These are phyloP conservation scores for Cololabis saira DNA, from an alignment of 2,113 vertebrate genomes.

Conservation along the genomic window DNA sequence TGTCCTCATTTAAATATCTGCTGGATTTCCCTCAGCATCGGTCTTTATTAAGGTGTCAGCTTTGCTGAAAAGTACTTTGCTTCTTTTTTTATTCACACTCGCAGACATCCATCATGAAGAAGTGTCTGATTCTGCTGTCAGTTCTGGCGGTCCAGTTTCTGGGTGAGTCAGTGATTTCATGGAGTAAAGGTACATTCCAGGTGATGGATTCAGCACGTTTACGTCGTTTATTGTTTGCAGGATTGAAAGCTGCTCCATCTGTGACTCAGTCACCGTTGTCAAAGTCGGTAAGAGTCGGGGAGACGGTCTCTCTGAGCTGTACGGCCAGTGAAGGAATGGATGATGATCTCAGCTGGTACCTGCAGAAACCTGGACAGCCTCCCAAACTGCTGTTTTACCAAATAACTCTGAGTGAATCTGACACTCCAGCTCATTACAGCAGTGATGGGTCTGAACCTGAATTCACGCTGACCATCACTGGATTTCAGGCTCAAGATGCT, in stretches of 20 bases:
- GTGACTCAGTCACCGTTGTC: constrained; percentile 58
- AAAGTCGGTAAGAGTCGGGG: constrained; percentile 25
- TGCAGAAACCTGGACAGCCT: constrained; percentile 60
- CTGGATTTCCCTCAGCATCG: no score
- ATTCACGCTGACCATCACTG: constrained; percentile 5
- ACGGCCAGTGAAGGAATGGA: accelerated
- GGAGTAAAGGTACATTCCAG: no score
- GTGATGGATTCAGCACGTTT: no score
- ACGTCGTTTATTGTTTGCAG: no score
- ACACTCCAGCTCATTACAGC: background rate
- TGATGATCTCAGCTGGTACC: constrained; percentile 31
- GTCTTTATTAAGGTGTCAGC: no score
- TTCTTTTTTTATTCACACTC: no score
- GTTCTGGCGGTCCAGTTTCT: no score
- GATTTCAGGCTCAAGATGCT: constrained; percentile 51
- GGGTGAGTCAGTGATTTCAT: no score
- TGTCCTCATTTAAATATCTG: no score
- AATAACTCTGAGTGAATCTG: background rate
- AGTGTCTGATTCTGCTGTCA: no score
- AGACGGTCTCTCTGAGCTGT: constrained; percentile 20
- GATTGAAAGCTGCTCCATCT: constrained; percentile 34
- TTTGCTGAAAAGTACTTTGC: no score
- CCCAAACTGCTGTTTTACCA: constrained; percentile 61
- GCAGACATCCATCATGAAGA: no score
- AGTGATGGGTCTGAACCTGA: background rate